phyloP scores from a whole-genome alignment of 2,888 invertebrate species.

The Stenodera caucasica region DNA sequence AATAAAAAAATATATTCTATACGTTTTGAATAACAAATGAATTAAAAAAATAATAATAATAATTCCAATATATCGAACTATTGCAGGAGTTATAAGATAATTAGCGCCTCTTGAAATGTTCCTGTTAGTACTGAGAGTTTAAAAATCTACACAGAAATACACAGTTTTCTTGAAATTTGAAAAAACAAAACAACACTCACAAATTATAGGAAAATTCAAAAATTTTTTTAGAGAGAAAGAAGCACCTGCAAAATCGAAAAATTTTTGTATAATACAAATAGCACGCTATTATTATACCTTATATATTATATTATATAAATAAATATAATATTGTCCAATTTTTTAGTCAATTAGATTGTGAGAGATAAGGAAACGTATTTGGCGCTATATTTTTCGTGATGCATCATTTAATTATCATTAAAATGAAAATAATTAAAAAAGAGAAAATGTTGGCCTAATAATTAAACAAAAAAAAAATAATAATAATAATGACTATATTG shows the following conservation, averaged over 20 bases:
- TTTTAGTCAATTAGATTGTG: slow-evolving; percentile 49
- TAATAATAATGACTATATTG: slow-evolving; percentile 2
- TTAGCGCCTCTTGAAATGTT: slow-evolving; percentile 47
- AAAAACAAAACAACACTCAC: too few species aligned
- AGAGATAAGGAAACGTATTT: slow-evolving; percentile 30
- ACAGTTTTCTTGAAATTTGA: too few species aligned
- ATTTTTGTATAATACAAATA: not conserved
- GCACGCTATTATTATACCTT: not conserved
- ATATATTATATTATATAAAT: not conserved
- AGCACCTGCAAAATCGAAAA: not conserved
- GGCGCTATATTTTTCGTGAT: slow-evolving; percentile 40
- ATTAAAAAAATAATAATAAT: slow-evolving; percentile 45
- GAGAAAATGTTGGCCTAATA: slow-evolving; percentile 42
- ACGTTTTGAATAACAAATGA: slow-evolving; percentile 42
- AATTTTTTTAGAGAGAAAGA: not conserved
- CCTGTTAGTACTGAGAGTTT: slow-evolving; percentile 46
- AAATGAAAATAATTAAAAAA: not conserved
- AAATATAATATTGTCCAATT: slow-evolving; percentile 35
- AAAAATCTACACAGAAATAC: slow-evolving; percentile 17
- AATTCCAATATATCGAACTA: slow-evolving; percentile 50
- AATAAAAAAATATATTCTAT: slow-evolving; percentile 21
- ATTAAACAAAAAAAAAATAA: slow-evolving; percentile 17
- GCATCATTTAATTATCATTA: slow-evolving; percentile 23
- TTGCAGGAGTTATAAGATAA: slow-evolving; percentile 44
- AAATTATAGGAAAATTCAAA: not conserved